Conservation (phyloP, 1,140 invertebrate species). For the Rhagoletis pomonella region DNA sequence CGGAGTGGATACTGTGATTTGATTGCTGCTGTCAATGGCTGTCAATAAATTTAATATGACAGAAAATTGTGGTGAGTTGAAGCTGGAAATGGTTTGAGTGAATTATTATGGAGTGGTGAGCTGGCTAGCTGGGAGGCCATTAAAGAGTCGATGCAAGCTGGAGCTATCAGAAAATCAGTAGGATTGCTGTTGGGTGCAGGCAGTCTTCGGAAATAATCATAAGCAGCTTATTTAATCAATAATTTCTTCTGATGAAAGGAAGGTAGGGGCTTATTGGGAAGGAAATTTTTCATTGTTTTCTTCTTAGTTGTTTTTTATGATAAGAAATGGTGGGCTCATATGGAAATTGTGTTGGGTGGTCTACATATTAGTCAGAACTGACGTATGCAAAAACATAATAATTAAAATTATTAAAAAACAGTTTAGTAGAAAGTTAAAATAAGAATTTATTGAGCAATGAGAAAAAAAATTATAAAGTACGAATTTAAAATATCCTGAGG, state of each 20-base stretch:
- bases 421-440: too few relatives aligned
- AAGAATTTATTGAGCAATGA: too few relatives aligned
- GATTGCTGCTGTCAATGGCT: conserved; percentile 52
- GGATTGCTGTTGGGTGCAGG: background rate
- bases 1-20: conserved; percentile 31
- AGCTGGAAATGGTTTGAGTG: background rate
- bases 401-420: too few relatives aligned
- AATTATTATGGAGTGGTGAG: background rate
- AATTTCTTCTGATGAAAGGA: background rate
- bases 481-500: too few relatives aligned
- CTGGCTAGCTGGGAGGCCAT: background rate
- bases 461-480: too few relatives aligned
- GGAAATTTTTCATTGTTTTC: background rate
- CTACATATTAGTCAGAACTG: too few relatives aligned
- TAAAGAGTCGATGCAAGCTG: background rate
- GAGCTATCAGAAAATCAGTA: background rate
- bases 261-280: background rate
- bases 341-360: background rate
- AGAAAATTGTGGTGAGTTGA: conserved; percentile 12
- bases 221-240: conserved; percentile 42
- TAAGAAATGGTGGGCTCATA: background rate
- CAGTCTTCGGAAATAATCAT: background rate
- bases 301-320: background rate
- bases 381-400: too few relatives aligned
- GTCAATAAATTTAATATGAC: conserved; percentile 46